Conservation (phyloP, 2,888 invertebrate genomes). For the Caenorhabditis wallacei region DNA sequence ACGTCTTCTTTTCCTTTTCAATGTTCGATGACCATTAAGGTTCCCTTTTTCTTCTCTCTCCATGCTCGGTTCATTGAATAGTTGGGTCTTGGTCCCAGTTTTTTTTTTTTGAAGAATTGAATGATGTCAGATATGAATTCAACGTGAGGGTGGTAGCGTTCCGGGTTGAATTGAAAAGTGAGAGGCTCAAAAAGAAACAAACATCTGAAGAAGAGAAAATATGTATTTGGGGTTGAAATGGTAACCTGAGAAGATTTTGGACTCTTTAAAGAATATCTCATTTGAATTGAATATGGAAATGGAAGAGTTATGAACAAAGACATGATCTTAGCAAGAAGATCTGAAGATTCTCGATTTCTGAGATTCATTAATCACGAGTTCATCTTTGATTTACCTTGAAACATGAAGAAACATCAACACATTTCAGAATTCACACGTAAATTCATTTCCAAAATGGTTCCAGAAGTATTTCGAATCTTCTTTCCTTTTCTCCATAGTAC, state of each 20-base stretch:
- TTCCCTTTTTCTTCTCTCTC: neutral
- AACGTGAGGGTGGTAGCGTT: constrained; percentile 25
- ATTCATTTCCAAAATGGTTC: constrained; percentile 6
- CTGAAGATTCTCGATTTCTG: too few relatives aligned
- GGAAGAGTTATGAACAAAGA: too few relatives aligned
- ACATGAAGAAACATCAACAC: neutral
- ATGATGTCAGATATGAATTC: constrained; percentile 37
- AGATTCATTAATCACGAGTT: too few relatives aligned
- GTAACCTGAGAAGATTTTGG: constrained; percentile 14
- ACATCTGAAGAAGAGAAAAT: neutral
- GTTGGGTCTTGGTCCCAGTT: constrained; percentile 19
- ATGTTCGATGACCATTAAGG: constrained; percentile 23
- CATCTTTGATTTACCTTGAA: too few relatives aligned
- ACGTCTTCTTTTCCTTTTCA: constrained; percentile 10
- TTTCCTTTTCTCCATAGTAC: constrained; percentile 13
- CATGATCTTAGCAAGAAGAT: too few relatives aligned
- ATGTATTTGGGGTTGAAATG: constrained; percentile 11
- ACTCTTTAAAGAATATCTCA: neutral
- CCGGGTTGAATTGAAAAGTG: constrained; percentile 31
- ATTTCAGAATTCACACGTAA: constrained; percentile 3
- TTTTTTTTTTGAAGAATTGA: neutral
- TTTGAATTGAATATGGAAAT: too few relatives aligned
- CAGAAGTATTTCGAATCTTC: constrained; percentile 27
- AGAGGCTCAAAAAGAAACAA: neutral
- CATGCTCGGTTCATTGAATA: constrained; percentile 23